Base-by-base conservation (phyloP, 2,113 vertebrate species). In the Bolborhynchus lineola region DNA sequence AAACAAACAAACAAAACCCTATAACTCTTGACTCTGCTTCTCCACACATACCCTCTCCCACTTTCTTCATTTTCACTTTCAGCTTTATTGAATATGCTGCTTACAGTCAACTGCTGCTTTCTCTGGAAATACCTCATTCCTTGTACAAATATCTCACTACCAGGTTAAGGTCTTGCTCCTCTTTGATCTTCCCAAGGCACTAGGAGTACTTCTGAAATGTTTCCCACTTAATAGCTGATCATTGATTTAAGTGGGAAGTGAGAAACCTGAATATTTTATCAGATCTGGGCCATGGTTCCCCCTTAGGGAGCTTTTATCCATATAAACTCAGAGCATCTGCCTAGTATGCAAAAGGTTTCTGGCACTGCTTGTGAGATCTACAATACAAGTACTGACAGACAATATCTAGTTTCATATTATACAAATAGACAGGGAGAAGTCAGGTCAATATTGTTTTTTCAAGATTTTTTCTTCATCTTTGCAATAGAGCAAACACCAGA, bases 211-310 rank as follows among this genome's bases (percentile, higher is more conserved):
- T 10, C 46, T 96, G 76, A 81, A 94, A 83, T 68, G 7, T 85
- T 88, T 94, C 85, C 76, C 88, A 84, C 82, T 86, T 95, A 94
- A 88, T 93, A 96, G 72, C 47, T 55, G 64, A 90, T 96, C 86
- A 89, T 91, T 89, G 93, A 97, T 95, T 96, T 93, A 89, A 92
- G 89, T 76, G 52, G 74, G 42, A 96, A 95, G 89, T 76, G 65
- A 97, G 89, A 93, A 97, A 91, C 44, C 29, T 91, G 94, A 95
- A 97, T 96, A 95, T 97, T 97, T 97, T 91, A 96, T 95, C 4
- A 7, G 67, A 92, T 92, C 47, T 90, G 64, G 76, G 79, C 94
- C 79, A 55, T 49, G 39, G 84, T 88, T 24, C 7, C 68, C 60
- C 92, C 95, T 93, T 76, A 91, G 94, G 91, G 93, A 96, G 83